Evolutionary conservation across 2,113 vertebrate genomes (phyloP), one percentile per base, ranked within the genome.

Genomic region (Euleptes europaea): DNA sequence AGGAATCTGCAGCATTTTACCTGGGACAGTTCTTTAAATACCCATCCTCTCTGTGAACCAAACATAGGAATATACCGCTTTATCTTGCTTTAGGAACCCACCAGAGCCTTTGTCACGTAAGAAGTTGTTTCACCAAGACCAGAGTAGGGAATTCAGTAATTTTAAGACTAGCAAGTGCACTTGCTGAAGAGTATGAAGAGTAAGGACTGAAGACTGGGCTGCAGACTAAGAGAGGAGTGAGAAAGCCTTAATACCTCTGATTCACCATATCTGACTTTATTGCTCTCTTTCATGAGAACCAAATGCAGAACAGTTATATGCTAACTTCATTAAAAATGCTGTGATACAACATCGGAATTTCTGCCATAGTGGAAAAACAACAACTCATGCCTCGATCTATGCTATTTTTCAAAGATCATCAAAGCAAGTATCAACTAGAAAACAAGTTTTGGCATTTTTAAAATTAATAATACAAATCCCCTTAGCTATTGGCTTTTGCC

Each of bases 371-470:
- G 54, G 54, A 77, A 91, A 28, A 57, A 71, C 44, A 42, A 83
- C 12, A 33, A 77, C 7, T 71, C 0, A 72, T 2, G 42, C 3
- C 77, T 31, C 67, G 31, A 82, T 75, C 57, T 83, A 33, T 0
- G 0, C 14, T 67, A 38, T 87, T 82, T 89, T 90, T 60, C 74
- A 86, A 80, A 49, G 13, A 79, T 77, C 65, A 86, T 67, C 89
- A 84, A 84, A 90, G 91, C 0, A 86, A 83, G 2, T 86, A 90
- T 42, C 26, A 42, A 88, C 63, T 83, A 86, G 92, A 90, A 92
- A 91, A 86, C 60, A 1, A 63, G 0, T 63, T 91, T 88, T 89
- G 69, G 54, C 67, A 85, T 66, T 4, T 80, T 31, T 5, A 1
- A 14, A 88, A 89, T 63, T 82, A 90, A 90, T 83, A 86, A 88